These are phyloP conservation scores for Urocitellus parryii DNA, from an alignment of 2,113 vertebrate species.

Conservation along the genomic window DNA sequence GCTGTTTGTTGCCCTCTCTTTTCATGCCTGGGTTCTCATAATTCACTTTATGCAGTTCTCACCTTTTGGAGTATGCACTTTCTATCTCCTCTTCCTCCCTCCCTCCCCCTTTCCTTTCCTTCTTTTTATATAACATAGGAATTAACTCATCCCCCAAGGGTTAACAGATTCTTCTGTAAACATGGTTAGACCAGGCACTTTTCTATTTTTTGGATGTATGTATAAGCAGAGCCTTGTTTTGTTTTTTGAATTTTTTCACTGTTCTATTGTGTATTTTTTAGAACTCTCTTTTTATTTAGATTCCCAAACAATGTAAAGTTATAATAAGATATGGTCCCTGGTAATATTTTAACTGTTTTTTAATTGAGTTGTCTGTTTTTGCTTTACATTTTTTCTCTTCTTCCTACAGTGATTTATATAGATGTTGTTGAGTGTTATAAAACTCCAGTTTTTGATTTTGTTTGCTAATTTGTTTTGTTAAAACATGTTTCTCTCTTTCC, in stretches of 20 bases:
- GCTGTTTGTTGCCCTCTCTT: background rate
- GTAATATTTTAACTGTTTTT: background rate
- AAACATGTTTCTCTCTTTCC: background rate
- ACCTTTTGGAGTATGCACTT: background rate
- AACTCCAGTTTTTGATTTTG: background rate
- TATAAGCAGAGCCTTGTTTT: background rate
- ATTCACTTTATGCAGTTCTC: background rate
- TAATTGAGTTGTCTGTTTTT: background rate
- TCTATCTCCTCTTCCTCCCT: background rate
- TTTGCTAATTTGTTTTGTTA: slow-evolving; percentile 34
- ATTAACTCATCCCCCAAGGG: background rate
- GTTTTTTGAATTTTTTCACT: background rate
- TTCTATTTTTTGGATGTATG: background rate
- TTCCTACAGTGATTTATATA: background rate
- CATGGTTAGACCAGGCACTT: background rate
- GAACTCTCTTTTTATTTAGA: background rate
- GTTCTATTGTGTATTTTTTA: background rate
- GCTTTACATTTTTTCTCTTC: background rate
- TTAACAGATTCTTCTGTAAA: background rate
- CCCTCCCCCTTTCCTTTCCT: background rate
- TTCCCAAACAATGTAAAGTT: background rate
- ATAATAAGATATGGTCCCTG: background rate
- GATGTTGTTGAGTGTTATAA: background rate
- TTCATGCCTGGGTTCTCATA: background rate
- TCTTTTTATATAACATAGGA: background rate